phyloP scores from a whole-genome alignment of 2,797 vertebrate genomes.

The Acrossocheilus wenchowensis region DNA sequence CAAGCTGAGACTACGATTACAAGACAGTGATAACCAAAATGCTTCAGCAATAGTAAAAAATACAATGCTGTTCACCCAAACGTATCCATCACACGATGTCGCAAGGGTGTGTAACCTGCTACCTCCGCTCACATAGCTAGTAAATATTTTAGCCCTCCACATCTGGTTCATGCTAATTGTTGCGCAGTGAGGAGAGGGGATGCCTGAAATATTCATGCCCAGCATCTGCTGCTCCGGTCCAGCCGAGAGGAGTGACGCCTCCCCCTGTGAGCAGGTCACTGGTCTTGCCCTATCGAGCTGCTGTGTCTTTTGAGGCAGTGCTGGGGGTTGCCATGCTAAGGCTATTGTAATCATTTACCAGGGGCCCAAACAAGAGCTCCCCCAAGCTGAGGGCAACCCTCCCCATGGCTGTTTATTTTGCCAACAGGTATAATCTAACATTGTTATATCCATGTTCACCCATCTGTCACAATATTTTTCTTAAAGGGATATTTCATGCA shows the following conservation, averaged over 20 bases:
- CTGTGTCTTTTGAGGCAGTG: constrained; percentile 12
- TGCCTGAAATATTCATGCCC: constrained; percentile 82
- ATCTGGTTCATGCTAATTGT: constrained; percentile 84
- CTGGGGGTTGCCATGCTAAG: constrained; percentile 17
- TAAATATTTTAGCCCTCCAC: constrained; percentile 85
- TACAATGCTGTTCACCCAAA: not conserved
- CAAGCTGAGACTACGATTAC: constrained; percentile 12
- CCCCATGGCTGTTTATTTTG: constrained; percentile 76
- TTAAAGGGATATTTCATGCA: not conserved
- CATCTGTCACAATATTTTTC: not conserved
- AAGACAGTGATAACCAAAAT: not conserved
- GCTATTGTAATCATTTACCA: constrained; percentile 36
- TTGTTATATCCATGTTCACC: not conserved
- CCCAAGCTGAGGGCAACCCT: constrained; percentile 72
- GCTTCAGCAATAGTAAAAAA: not conserved
- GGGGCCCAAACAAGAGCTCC: constrained; percentile 66
- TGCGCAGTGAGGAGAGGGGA: constrained; percentile 64
- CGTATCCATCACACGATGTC: not conserved
- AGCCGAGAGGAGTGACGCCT: constrained; percentile 28
- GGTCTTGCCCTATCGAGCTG: constrained; percentile 18
- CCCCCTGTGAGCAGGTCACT: constrained; percentile 29
- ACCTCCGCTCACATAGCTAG: constrained; percentile 61
- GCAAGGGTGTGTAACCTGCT: constrained; percentile 41
- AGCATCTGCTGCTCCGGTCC: constrained; percentile 75
- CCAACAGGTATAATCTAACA: constrained; percentile 15